These are phyloP conservation scores for Drosophila nannoptera DNA, from an alignment of 1,140 invertebrate genomes.

Conservation along the genomic window DNA sequence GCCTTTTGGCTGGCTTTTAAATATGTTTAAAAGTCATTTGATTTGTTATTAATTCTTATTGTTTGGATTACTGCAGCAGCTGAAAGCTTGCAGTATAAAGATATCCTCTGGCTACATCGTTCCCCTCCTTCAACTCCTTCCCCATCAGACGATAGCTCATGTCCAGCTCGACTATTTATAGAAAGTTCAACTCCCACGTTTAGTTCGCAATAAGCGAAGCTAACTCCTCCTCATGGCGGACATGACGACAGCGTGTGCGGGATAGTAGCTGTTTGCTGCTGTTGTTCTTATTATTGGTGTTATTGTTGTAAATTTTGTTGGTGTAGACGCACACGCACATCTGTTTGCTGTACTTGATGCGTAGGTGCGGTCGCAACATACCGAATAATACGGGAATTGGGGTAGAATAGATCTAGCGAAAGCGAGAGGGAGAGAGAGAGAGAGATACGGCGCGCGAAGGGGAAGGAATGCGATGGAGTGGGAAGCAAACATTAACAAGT, in stretches of 20 bases:
- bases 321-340: constrained; percentile 1
- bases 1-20: constrained; percentile 8
- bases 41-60: constrained; percentile 47
- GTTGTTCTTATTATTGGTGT: constrained; percentile 7
- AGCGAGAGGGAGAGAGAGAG: neutral
- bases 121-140: too few species aligned
- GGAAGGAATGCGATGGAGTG: constrained; percentile 8
- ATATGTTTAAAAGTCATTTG: constrained; percentile 28
- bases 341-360: constrained; percentile 21
- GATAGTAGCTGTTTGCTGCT: constrained; percentile 1
- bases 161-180: constrained; percentile 45
- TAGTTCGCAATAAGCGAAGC: neutral
- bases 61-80: constrained; percentile 46
- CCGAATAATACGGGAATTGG: neutral
- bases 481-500: constrained; percentile 68
- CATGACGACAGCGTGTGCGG: constrained; percentile 59
- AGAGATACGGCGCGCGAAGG: neutral
- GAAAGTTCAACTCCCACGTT: constrained; percentile 37
- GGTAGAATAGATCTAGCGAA: neutral
- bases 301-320: constrained; percentile 19
- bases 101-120: neutral
- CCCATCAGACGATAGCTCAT: neutral
- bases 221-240: constrained; percentile 38
- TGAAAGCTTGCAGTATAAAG: constrained; percentile 2
- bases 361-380: constrained; percentile 25